These are phyloP conservation scores for Clarias pachynema DNA, from an alignment of 2,797 vertebrate genomes.

Conservation along the genomic window DNA sequence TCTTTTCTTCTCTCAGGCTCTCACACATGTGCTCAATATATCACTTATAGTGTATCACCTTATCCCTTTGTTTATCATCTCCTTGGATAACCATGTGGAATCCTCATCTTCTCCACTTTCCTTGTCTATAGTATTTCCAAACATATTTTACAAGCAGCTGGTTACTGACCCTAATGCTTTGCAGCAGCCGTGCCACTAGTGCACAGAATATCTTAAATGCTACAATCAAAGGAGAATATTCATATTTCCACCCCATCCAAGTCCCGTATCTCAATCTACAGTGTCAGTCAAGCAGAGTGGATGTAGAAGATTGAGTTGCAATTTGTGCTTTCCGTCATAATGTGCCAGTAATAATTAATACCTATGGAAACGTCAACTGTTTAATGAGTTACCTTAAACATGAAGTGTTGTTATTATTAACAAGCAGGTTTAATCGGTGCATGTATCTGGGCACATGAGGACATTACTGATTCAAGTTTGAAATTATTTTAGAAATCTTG, in stretches of 20 bases:
- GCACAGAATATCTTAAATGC: slow-evolving; percentile 97
- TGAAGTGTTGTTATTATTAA: slow-evolving; percentile 64
- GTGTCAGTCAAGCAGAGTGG: slow-evolving; percentile 72
- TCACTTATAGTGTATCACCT: slow-evolving; percentile 87
- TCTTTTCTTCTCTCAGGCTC: slow-evolving; percentile 38
- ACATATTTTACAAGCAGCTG: slow-evolving; percentile 90
- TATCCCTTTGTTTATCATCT: slow-evolving; percentile 89
- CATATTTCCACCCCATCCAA: slow-evolving; percentile 84
- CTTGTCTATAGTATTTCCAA: slow-evolving; percentile 92
- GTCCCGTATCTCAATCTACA: background rate
- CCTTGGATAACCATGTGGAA: slow-evolving; percentile 92
- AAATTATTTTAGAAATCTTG: background rate
- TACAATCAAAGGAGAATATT: slow-evolving; percentile 96
- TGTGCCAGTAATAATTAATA: background rate
- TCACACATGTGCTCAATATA: slow-evolving; percentile 88
- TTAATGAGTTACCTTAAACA: background rate
- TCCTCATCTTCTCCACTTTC: slow-evolving; percentile 90
- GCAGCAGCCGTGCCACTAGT: slow-evolving; percentile 92
- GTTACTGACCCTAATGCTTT: slow-evolving; percentile 91
- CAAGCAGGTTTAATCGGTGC: slow-evolving; percentile 54
- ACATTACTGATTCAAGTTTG: background rate
- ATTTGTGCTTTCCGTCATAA: background rate
- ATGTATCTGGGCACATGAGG: background rate
- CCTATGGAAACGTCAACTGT: background rate
- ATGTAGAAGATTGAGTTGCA: slow-evolving; percentile 76